Conservation (phyloP, 92 coral and sea anemone genomes). For the Palythoa grandiflora region DNA sequence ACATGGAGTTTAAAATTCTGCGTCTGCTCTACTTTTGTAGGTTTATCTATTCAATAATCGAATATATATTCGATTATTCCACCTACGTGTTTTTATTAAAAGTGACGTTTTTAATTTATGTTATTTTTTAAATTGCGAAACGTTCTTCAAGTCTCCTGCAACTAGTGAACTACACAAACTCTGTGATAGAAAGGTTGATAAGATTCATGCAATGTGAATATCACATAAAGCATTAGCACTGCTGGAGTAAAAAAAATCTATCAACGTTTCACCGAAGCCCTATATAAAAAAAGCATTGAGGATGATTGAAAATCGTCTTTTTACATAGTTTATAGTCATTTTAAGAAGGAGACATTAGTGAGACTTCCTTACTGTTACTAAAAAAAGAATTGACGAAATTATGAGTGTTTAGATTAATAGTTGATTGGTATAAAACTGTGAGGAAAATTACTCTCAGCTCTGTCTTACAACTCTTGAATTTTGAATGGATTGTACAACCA, state of each 20-base stretch:
- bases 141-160: not conserved
- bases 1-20: no score
- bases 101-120: not conserved
- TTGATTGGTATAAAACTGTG: not conserved
- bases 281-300: not conserved
- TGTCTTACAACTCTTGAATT: not conserved
- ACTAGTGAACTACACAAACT: no score
- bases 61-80: not conserved
- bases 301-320: no score
- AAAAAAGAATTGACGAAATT: not conserved
- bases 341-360: no score
- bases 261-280: not conserved
- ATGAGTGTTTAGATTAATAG: not conserved
- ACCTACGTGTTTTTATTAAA: not conserved
- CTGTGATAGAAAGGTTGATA: no score
- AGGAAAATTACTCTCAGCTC: not conserved
- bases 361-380: not conserved
- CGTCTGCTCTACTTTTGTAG: no score
- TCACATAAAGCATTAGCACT: no score
- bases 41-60: no score
- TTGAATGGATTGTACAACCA: no score
- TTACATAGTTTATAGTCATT: no score
- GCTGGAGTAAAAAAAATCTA: not conserved
- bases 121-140: not conserved
- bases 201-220: no score